Conservation (phyloP, 2,888 invertebrate genomes). For the Neuroscelio doddi region DNA sequence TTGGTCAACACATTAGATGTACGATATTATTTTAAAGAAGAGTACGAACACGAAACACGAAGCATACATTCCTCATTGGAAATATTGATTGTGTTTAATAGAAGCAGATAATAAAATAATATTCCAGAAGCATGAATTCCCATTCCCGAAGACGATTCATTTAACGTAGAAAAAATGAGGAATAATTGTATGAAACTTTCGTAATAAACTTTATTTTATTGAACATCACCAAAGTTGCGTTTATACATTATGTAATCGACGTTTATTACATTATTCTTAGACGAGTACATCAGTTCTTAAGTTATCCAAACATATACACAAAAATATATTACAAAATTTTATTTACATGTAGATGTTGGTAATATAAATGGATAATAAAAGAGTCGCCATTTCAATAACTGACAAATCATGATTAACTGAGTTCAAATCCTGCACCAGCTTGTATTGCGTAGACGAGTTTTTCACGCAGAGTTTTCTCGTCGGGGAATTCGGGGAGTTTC, state of each 20-base stretch:
- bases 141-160: neutral
- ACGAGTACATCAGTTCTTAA: conserved; percentile 38
- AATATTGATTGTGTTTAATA: conserved; percentile 17
- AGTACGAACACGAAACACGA: no score
- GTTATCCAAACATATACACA: conserved; percentile 45
- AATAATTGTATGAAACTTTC: conserved; percentile 17
- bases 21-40: no score
- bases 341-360: conserved; percentile 30
- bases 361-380: conserved; percentile 8
- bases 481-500: conserved; percentile 93
- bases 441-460: conserved; percentile 95
- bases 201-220: conserved; percentile 39
- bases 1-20: no score
- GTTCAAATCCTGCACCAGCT: conserved; percentile 96
- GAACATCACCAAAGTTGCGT: conserved; percentile 34
- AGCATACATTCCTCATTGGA: conserved; percentile 35
- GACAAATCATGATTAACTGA: conserved; percentile 78
- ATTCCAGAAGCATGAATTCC: conserved; percentile 8
- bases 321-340: conserved; percentile 47
- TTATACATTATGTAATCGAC: conserved; percentile 26
- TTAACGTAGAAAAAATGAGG: conserved; percentile 1
- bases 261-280: conserved; percentile 26
- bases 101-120: conserved; percentile 4
- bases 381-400: neutral
- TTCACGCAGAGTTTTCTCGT: conserved; percentile 82